A percentile compares a stretch with the other conserved stretches of the same genome.
These are phyloP conservation scores for Grus americana DNA, from an alignment of 2,113 vertebrate genomes.

Conservation along the genomic window DNA sequence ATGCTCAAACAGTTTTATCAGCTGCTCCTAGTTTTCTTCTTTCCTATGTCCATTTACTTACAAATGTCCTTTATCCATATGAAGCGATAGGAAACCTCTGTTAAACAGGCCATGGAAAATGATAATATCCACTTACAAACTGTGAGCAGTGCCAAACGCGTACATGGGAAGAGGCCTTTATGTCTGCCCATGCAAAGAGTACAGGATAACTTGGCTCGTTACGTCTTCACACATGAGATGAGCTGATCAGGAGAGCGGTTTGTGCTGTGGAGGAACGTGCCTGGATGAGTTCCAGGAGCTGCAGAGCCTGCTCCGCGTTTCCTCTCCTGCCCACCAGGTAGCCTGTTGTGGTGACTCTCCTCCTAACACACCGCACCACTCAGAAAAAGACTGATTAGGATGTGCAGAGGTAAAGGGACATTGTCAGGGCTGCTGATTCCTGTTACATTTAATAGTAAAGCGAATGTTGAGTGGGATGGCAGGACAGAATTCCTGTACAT, in stretches of 20 bases:
- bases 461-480: neutral
- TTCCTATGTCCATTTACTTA: neutral
- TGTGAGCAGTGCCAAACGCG: neutral
- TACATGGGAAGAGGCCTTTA: neutral
- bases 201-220: neutral
- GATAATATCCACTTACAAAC: neutral
- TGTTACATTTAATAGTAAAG: neutral
- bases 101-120: neutral
- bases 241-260: neutral
- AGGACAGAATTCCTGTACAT: rapidly evolving
- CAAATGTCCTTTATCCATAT: neutral
- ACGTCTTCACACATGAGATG: neutral
- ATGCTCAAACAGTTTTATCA: neutral
- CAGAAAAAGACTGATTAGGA: neutral
- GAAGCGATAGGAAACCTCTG: neutral
- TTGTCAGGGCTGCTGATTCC: neutral
- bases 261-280: neutral
- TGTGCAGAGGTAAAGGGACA: neutral
- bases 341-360: neutral
- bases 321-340: neutral
- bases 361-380: neutral
- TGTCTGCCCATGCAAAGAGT: neutral
- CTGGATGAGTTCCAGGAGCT: neutral
- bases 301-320: rapidly evolving
- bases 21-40: neutral